A percentile compares a stretch with the other conserved stretches of the same genome.
phyloP scores from a whole-genome alignment of 1,140 invertebrate species.

The Chrysoperla carnea region DNA sequence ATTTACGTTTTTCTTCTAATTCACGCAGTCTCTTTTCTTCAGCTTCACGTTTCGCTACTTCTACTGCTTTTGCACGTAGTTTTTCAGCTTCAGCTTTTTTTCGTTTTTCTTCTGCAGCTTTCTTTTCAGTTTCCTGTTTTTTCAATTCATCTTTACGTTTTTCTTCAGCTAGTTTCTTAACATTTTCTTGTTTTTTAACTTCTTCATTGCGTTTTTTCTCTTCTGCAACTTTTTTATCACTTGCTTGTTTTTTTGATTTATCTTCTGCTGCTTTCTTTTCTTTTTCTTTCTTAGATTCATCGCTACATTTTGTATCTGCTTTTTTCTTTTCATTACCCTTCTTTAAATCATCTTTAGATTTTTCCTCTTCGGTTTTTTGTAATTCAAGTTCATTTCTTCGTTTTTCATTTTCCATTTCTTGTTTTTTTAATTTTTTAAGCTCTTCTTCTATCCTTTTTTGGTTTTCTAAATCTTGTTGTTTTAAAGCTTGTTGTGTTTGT shows the following conservation, averaged over 20 bases:
- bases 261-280: slow-evolving; percentile 7
- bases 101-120: slow-evolving; percentile 29
- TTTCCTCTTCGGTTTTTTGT: slow-evolving; percentile 2
- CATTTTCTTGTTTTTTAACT: slow-evolving; percentile 19
- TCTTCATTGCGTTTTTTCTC: slow-evolving; percentile 20
- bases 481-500: slow-evolving; percentile 8
- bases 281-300: slow-evolving; percentile 7
- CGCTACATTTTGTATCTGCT: slow-evolving; percentile 4
- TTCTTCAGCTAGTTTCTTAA: slow-evolving; percentile 24
- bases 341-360: slow-evolving; percentile 7
- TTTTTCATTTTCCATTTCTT: slow-evolving; percentile 20
- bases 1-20: slow-evolving; percentile 19
- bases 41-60: slow-evolving; percentile 30
- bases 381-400: slow-evolving; percentile 7
- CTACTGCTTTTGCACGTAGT: slow-evolving; percentile 23
- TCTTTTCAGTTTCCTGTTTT: slow-evolving; percentile 27
- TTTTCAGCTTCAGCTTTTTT: slow-evolving; percentile 24
- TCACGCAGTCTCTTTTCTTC: slow-evolving; percentile 21
- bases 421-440: slow-evolving; percentile 19
- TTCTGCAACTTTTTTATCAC: slow-evolving; percentile 15
- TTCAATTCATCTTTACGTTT: slow-evolving; percentile 21
- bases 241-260: slow-evolving; percentile 7
- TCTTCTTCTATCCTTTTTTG: slow-evolving; percentile 7
- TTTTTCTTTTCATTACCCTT: slow-evolving; percentile 6
- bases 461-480: slow-evolving; percentile 1